These are phyloP conservation scores for Brassicogethes aeneus DNA, from an alignment of 2,888 invertebrate species.

Conservation along the genomic window DNA sequence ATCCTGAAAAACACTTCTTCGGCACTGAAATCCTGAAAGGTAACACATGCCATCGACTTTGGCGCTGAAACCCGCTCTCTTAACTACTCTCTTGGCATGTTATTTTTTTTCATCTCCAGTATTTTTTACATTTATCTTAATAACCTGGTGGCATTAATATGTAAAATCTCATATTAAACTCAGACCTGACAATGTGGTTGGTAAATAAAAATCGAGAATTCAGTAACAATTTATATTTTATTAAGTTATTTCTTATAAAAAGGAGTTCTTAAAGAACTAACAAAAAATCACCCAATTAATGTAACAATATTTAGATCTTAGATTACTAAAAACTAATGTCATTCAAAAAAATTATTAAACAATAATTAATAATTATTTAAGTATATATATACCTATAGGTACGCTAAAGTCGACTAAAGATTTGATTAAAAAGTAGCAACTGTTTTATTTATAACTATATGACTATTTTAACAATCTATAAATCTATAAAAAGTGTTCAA, in stretches of 20 bases:
- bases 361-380: too few species aligned
- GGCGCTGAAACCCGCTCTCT: too few species aligned
- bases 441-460: background rate
- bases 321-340: slow-evolving; percentile 19
- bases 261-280: slow-evolving; percentile 14
- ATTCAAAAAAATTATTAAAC: slow-evolving; percentile 18
- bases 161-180: too few species aligned
- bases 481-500: slow-evolving; percentile 7
- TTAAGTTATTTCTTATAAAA: slow-evolving; percentile 10
- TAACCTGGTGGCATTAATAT: background rate
- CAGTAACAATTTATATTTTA: background rate
- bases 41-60: too few species aligned
- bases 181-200: too few species aligned
- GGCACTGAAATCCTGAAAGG: too few species aligned
- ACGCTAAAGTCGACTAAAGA: slow-evolving; percentile 23
- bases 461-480: slow-evolving; percentile 9
- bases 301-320: slow-evolving; percentile 10
- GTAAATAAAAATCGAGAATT: background rate
- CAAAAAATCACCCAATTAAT: background rate
- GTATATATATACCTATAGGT: slow-evolving; percentile 20
- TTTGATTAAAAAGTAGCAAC: slow-evolving; percentile 4
- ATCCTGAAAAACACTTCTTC: too few species aligned
- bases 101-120: too few species aligned
- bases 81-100: too few species aligned
- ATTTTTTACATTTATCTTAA: background rate